phyloP scores from a whole-genome alignment of 2,888 invertebrate species.

The Dryadula phaetusa region DNA sequence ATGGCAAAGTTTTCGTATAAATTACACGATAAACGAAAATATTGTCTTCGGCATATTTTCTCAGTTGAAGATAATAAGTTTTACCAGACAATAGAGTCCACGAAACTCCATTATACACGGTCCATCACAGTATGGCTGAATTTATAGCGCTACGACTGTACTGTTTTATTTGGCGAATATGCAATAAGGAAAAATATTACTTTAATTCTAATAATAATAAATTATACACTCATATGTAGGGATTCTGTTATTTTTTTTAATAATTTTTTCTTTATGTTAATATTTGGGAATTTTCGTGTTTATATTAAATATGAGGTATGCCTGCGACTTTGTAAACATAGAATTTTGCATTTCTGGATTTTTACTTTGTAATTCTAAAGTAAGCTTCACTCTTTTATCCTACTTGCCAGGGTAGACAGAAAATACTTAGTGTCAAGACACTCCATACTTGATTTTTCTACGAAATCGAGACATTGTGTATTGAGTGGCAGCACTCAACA shows the following conservation, averaged over 20 bases:
- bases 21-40: conserved; percentile 81
- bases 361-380: too few species aligned
- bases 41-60: conserved; percentile 82
- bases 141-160: conserved; percentile 24
- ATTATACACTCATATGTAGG: neutral
- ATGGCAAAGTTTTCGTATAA: conserved; percentile 80
- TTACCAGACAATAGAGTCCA: conserved; percentile 64
- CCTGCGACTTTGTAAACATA: too few species aligned
- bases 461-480: too few species aligned
- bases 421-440: too few species aligned
- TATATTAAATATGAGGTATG: too few species aligned
- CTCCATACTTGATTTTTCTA: too few species aligned
- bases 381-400: too few species aligned
- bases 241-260: neutral
- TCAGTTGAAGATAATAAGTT: conserved; percentile 69
- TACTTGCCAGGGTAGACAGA: too few species aligned
- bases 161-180: conserved; percentile 20
- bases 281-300: too few species aligned
- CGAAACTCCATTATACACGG: conserved; percentile 57
- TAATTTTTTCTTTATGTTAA: neutral
- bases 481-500: too few species aligned
- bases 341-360: too few species aligned
- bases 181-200: conserved; percentile 9
- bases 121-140: conserved; percentile 53
- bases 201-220: neutral